A percentile compares a stretch with the other conserved stretches of the same genome.
Evolutionary conservation across 2,797 vertebrate species (phyloP).

Genomic region (Dicrostonyx torquatus): DNA sequence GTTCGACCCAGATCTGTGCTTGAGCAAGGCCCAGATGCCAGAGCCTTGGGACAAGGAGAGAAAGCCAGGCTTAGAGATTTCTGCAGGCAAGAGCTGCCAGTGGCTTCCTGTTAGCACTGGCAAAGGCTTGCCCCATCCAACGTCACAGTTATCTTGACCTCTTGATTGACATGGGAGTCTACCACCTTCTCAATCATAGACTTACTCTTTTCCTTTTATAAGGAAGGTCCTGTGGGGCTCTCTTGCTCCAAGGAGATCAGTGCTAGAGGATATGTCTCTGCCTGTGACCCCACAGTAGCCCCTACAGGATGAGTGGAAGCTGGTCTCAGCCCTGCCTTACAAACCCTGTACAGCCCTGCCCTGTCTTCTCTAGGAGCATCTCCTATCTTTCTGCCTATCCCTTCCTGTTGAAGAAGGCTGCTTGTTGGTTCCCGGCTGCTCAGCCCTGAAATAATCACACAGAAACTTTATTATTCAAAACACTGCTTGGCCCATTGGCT

Average conservation of each 20-base stretch:
- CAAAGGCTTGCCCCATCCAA: neutral
- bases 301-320: fast-evolving
- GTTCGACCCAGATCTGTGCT: neutral
- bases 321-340: neutral
- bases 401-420: no score
- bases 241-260: neutral
- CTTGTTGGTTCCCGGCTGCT: no score
- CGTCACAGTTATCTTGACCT: neutral
- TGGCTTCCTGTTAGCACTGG: neutral
- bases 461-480: no score
- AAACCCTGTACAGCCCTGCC: no score
- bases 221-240: neutral
- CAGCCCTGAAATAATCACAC: no score
- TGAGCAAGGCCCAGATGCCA: neutral
- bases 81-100: neutral
- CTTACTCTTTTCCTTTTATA: neutral
- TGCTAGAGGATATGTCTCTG: neutral
- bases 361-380: neutral
- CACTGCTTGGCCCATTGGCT: no score
- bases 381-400: neutral
- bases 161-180: neutral
- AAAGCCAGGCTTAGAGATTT: neutral
- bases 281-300: neutral
- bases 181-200: neutral
- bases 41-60: neutral